phyloP scores from a whole-genome alignment of 2,888 invertebrate genomes.

The Scrobipalpa atriplicella region DNA sequence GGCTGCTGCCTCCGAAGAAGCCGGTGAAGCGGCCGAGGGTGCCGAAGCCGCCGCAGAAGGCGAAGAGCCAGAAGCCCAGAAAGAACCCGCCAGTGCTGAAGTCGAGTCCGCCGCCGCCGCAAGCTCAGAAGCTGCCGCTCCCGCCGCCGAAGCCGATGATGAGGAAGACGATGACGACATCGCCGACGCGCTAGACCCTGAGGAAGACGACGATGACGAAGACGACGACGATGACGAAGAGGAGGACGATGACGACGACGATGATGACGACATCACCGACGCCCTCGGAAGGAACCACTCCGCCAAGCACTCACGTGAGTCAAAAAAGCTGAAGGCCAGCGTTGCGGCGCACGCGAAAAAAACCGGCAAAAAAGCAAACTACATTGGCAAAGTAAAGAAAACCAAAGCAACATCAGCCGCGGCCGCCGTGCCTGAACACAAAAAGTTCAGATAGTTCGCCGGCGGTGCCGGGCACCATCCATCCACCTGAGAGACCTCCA shows the following conservation, averaged over 20 bases:
- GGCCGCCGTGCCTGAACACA: constrained; percentile 74
- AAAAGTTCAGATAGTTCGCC: constrained; percentile 82
- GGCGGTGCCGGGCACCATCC: constrained; percentile 59
- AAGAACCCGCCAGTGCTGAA: constrained; percentile 70
- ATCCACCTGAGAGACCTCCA: constrained; percentile 75
- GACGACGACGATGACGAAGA: constrained; percentile 87
- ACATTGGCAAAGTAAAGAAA: constrained; percentile 79
- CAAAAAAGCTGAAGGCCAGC: constrained; percentile 85
- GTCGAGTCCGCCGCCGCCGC: constrained; percentile 56
- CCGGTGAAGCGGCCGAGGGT: constrained; percentile 54
- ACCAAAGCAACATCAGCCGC: constrained; percentile 77
- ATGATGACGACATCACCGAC: constrained; percentile 85
- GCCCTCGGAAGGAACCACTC: constrained; percentile 81
- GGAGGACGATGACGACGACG: constrained; percentile 85
- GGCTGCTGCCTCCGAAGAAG: constrained; percentile 60
- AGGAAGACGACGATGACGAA: constrained; percentile 86
- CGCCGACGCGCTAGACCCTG: constrained; percentile 81
- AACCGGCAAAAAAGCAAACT: constrained; percentile 76
- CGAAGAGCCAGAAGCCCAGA: constrained; percentile 70
- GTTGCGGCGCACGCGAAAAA: constrained; percentile 72
- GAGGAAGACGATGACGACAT: constrained; percentile 83
- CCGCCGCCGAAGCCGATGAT: constrained; percentile 74
- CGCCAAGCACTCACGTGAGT: constrained; percentile 90
- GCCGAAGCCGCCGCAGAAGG: constrained; percentile 69
- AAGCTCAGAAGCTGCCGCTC: constrained; percentile 60